Conservation (phyloP, 2,888 invertebrate species). For the Chalcosyrphus nemorum region DNA sequence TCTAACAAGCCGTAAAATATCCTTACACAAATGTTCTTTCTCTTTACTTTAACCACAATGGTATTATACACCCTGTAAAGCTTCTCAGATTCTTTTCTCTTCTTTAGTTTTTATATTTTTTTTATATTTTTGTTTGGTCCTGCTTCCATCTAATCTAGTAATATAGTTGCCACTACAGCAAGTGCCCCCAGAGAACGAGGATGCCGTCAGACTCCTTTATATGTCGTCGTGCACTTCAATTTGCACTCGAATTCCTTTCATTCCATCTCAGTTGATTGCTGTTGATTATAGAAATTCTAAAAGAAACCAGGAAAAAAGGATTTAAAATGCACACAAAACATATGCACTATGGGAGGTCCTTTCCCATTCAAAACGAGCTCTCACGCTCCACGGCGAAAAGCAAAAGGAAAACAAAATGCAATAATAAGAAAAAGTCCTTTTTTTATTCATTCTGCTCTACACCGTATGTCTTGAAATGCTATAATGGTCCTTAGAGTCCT, state of each 20-base stretch:
- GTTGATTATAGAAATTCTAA: constrained; percentile 46
- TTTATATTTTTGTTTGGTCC: not conserved
- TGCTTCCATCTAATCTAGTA: constrained; percentile 25
- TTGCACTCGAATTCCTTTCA: constrained; percentile 56
- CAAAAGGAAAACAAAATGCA: too few species aligned
- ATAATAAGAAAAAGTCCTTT: not conserved
- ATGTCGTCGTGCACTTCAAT: constrained; percentile 56
- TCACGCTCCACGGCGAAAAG: too few species aligned
- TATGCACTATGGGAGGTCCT: constrained; percentile 30
- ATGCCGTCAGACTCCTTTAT: constrained; percentile 6
- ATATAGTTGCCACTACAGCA: constrained; percentile 39
- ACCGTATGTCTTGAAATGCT: constrained; percentile 22
- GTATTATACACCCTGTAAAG: constrained; percentile 13
- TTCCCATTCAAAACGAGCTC: not conserved
- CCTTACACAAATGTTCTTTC: constrained; percentile 4
- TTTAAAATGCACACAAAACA: constrained; percentile 28
- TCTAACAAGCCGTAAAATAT: constrained; percentile 32
- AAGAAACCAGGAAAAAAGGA: not conserved
- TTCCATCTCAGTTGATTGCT: constrained; percentile 45
- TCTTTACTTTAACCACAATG: constrained; percentile 37
- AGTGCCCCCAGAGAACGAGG: not conserved
- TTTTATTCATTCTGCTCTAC: not conserved
- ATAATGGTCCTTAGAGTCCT: constrained; percentile 34
- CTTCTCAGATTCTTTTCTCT: not conserved
- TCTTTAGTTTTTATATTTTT: too few species aligned